Conservation (phyloP, 2,113 vertebrate species). For the Calidris pygmaea region DNA sequence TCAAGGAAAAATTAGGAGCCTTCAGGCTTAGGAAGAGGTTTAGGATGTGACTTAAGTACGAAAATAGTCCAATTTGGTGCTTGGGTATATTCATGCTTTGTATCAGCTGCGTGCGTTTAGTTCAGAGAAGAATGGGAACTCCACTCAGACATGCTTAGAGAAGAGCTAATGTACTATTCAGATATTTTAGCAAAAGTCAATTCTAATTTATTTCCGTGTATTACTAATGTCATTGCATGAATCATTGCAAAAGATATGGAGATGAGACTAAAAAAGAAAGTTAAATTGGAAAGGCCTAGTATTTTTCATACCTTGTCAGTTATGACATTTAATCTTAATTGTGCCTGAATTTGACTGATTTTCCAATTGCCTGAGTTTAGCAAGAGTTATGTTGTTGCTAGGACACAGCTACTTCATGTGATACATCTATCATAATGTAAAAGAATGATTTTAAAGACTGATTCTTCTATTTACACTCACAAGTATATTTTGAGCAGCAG, state of each 20-base stretch:
- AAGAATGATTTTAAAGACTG: background rate
- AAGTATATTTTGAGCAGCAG: background rate
- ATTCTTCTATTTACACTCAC: background rate
- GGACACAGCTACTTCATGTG: conserved; percentile 40
- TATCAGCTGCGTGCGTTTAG: fast-evolving
- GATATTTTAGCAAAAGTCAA: background rate
- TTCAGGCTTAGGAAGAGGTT: background rate
- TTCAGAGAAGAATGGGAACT: background rate
- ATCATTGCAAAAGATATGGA: conserved; percentile 41
- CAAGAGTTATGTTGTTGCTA: conserved; percentile 64
- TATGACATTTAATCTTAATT: conserved; percentile 69
- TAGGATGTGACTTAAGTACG: background rate
- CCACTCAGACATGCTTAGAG: background rate
- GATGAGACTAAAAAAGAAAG: background rate
- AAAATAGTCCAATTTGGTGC: background rate
- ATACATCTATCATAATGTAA: background rate
- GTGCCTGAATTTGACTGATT: conserved; percentile 65
- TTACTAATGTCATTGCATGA: conserved; percentile 36
- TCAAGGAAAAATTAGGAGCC: background rate
- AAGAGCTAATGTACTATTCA: background rate
- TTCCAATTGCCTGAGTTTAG: conserved; percentile 56
- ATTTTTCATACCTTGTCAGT: conserved; percentile 62
- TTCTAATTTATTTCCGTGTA: conserved; percentile 32
- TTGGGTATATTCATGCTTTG: background rate
- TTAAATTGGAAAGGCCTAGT: conserved; percentile 32